These are phyloP conservation scores for Poecilia gillii DNA, from an alignment of 2,797 vertebrate genomes.

Conservation along the genomic window DNA sequence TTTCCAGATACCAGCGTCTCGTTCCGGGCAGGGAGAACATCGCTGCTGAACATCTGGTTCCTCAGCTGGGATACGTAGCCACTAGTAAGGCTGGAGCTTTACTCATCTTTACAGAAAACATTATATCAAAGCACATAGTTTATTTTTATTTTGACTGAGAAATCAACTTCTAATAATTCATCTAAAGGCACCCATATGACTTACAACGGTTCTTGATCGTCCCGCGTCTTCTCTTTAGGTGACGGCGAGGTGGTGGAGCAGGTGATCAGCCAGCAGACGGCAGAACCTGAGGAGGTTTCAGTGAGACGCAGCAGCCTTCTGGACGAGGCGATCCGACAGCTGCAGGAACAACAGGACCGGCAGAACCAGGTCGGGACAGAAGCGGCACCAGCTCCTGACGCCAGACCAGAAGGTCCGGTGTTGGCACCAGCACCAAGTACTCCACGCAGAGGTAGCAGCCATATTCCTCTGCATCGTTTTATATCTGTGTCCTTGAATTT, in stretches of 20 bases:
- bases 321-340: slow-evolving; percentile 89
- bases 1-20: slow-evolving; percentile 88
- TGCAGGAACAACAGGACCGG: slow-evolving; percentile 88
- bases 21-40: slow-evolving; percentile 96
- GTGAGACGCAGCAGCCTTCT: slow-evolving; percentile 83
- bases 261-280: slow-evolving; percentile 93
- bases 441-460: slow-evolving; percentile 87
- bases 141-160: not conserved
- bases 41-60: slow-evolving; percentile 92
- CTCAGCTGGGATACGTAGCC: slow-evolving; percentile 96
- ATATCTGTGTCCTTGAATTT: not conserved
- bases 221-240: slow-evolving; percentile 73
- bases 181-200: too few species aligned
- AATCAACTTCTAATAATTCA: not conserved
- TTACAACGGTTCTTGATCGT: not conserved
- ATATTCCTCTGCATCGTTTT: not conserved
- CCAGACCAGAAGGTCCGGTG: slow-evolving; percentile 50
- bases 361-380: slow-evolving; percentile 60
- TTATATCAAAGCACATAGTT: not conserved
- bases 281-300: slow-evolving; percentile 85
- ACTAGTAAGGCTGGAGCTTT: slow-evolving; percentile 83
- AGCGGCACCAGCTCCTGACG: slow-evolving; percentile 53
- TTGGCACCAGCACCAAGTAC: slow-evolving; percentile 76
- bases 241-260: slow-evolving; percentile 98
- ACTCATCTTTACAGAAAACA: not conserved